These are phyloP conservation scores for Orthosia incerta DNA, from an alignment of 2,888 invertebrate genomes.

Conservation along the genomic window DNA sequence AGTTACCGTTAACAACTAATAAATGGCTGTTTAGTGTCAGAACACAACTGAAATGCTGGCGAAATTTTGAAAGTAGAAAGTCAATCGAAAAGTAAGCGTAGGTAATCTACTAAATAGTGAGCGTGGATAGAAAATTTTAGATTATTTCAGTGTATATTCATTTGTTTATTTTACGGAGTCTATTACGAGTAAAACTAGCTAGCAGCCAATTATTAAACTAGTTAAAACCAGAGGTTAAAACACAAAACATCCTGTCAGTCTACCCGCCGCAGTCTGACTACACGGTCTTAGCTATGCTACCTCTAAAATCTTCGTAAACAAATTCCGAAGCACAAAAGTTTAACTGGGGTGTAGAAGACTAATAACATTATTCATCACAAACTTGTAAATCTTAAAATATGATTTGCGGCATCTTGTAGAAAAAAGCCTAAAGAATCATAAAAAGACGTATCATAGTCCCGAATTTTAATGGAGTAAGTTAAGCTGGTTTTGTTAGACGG, in stretches of 20 bases:
- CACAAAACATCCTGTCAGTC: background rate
- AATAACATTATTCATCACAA: slow-evolving; percentile 20
- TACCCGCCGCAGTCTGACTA: slow-evolving; percentile 8
- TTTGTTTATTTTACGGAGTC: background rate
- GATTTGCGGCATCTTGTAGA: slow-evolving; percentile 13
- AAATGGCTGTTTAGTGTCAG: slow-evolving; percentile 3
- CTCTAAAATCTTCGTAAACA: slow-evolving; percentile 7
- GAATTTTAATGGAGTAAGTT: slow-evolving; percentile 66
- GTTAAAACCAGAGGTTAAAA: no score
- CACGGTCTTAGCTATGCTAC: background rate
- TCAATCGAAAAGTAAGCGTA: background rate
- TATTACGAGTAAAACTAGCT: background rate
- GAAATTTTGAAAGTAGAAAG: background rate
- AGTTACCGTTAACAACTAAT: slow-evolving; percentile 13
- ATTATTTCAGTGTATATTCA: background rate
- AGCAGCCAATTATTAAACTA: background rate
- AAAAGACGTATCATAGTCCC: slow-evolving; percentile 35
- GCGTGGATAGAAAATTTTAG: background rate
- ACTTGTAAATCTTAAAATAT: slow-evolving; percentile 36
- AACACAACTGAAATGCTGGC: background rate
- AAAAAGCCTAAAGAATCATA: slow-evolving; percentile 25
- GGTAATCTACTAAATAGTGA: background rate
- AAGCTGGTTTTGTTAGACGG: slow-evolving; percentile 54
- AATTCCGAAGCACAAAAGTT: slow-evolving; percentile 20
- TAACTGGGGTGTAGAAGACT: background rate